Evolutionary conservation across 2,113 vertebrate genomes (phyloP).

Genomic region (Columbina picui): DNA sequence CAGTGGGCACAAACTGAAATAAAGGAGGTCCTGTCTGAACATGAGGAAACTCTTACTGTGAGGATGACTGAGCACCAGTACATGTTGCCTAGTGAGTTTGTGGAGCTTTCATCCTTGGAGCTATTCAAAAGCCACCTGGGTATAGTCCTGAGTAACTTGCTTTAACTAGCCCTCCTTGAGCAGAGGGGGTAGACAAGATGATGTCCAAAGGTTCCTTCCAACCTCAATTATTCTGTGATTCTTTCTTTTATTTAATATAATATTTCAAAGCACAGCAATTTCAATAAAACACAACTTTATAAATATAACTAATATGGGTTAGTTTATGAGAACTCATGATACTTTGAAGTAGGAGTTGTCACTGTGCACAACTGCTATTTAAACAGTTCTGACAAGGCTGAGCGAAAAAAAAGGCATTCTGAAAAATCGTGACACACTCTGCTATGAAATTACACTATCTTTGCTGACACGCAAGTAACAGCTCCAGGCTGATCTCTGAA

Average conservation of each 20-base stretch:
- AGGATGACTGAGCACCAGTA: neutral
- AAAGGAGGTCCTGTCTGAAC: neutral
- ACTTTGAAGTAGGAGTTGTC: neutral
- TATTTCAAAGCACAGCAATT: neutral
- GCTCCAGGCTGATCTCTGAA: neutral
- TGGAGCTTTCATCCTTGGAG: neutral
- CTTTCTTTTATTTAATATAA: neutral
- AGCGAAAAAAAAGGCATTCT: neutral
- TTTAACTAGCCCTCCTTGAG: neutral
- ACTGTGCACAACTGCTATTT: neutral
- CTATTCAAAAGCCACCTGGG: neutral
- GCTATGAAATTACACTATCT: neutral
- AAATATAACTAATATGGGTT: neutral
- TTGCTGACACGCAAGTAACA: neutral
- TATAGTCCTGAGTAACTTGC: neutral
- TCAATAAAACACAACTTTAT: neutral
- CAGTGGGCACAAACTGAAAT: neutral
- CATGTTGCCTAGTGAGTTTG: neutral
- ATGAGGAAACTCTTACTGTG: neutral
- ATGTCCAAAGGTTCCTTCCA: neutral
- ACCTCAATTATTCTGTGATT: neutral
- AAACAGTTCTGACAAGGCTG: neutral
- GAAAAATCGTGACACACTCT: conserved; percentile 13
- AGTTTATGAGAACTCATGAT: neutral
- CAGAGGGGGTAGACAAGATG: neutral